Percentiles rank a stretch among this genome's conserved stretches.
Conservation (phyloP, 1,140 invertebrate species). For the Neoseiulus cucumeris region DNA sequence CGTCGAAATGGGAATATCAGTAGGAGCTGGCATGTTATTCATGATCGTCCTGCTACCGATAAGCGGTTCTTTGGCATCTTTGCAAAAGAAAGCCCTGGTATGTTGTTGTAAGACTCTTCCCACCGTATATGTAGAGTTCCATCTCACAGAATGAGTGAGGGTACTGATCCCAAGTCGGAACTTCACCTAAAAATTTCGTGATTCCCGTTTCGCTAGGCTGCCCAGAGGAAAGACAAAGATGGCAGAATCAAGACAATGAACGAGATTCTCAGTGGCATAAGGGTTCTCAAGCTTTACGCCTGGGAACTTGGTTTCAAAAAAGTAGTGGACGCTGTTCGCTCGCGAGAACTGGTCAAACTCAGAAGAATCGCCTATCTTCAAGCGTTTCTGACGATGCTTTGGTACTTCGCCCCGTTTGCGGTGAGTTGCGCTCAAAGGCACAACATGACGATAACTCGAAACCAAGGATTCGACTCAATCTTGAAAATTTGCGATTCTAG, state of each 20-base stretch:
- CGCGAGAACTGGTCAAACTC: conserved; percentile 30
- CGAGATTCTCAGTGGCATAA: conserved; percentile 53
- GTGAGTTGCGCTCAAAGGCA: conserved; percentile 36
- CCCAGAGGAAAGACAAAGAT: conserved; percentile 3
- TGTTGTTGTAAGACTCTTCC: no score
- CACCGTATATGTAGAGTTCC: no score
- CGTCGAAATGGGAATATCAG: neutral
- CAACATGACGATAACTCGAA: no score
- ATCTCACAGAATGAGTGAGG: no score
- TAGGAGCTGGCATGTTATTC: neutral
- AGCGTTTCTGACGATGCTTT: conserved; percentile 64
- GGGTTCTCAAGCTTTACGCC: conserved; percentile 53
- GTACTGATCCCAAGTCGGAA: no score
- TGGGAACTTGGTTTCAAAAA: conserved; percentile 47
- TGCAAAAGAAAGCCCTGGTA: neutral
- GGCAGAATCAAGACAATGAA: neutral
- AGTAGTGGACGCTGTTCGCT: conserved; percentile 24
- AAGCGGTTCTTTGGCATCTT: neutral
- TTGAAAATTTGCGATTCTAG: no score
- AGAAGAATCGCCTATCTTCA: conserved; percentile 31
- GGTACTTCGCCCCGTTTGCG: conserved; percentile 86
- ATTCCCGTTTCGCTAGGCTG: neutral
- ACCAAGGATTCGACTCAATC: no score
- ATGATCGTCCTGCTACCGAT: neutral
- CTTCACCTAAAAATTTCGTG: no score